phyloP scores from a whole-genome alignment of 2,113 vertebrate genomes.

The Cinclus cinclus region DNA sequence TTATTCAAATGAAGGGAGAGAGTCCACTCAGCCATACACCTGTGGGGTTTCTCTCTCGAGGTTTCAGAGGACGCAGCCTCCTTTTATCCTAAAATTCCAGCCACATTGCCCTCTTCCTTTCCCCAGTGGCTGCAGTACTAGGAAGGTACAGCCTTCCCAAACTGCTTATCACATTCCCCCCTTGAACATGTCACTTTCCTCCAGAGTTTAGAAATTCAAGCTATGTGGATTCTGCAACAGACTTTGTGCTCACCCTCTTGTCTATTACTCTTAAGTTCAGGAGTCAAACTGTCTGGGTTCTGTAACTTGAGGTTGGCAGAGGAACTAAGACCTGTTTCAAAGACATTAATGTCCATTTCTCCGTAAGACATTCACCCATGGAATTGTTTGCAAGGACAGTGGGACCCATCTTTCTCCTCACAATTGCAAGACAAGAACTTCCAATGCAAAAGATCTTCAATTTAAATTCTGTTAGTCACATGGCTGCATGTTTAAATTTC shows the following conservation, averaged over 20 bases:
- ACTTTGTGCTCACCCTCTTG: background rate
- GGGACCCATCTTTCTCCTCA: background rate
- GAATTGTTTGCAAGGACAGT: background rate
- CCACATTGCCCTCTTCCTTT: fast-evolving
- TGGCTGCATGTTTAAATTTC: background rate
- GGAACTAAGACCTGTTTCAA: background rate
- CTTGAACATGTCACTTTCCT: background rate
- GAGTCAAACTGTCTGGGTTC: background rate
- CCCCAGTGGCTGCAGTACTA: background rate
- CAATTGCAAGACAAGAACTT: background rate
- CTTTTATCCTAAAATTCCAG: background rate
- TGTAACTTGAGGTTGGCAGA: background rate
- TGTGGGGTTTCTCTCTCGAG: fast-evolving
- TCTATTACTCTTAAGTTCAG: background rate
- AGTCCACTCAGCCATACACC: fast-evolving
- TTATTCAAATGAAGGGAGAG: background rate
- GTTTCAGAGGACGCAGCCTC: background rate
- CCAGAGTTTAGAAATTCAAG: background rate
- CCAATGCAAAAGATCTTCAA: background rate
- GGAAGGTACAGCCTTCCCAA: background rate
- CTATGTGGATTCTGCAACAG: background rate
- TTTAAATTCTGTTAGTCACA: background rate
- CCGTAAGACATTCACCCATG: background rate
- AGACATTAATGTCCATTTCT: background rate
- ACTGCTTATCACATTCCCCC: background rate